Conservation (phyloP, 2,113 vertebrate species). For the Myrmecophaga tridactyla region DNA sequence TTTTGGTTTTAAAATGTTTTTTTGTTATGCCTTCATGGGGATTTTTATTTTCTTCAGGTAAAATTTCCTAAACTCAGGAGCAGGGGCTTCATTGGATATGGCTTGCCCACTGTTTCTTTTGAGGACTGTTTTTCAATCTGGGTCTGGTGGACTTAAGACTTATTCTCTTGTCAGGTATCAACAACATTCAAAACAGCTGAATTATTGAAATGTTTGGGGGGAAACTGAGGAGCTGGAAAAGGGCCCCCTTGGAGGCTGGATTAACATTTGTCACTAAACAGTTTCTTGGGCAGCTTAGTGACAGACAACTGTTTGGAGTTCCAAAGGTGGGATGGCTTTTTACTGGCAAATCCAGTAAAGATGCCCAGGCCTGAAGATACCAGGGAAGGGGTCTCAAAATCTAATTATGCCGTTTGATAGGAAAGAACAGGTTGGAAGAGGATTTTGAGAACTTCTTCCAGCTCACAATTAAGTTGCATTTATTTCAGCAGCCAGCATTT, state of each 20-base stretch:
- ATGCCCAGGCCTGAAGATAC: background rate
- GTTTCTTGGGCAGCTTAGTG: background rate
- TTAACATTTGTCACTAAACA: background rate
- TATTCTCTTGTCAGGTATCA: background rate
- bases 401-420: rapidly evolving
- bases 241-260: background rate
- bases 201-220: constrained; percentile 39
- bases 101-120: constrained; percentile 12
- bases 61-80: constrained; percentile 26
- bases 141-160: background rate
- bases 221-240: background rate
- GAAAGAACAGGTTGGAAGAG: background rate
- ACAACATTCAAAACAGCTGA: background rate
- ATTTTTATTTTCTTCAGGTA: constrained; percentile 47
- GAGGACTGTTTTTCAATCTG: constrained; percentile 34
- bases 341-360: background rate
- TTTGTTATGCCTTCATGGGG: background rate
- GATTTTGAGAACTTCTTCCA: background rate
- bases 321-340: background rate
- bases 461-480: background rate
- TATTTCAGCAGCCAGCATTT: background rate
- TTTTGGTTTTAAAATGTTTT: background rate
- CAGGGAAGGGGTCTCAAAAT: background rate
- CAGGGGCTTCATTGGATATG: background rate
- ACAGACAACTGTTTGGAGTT: background rate